These are phyloP conservation scores for Mastacembelus armatus DNA, from an alignment of 2,797 vertebrate species.

Conservation along the genomic window DNA sequence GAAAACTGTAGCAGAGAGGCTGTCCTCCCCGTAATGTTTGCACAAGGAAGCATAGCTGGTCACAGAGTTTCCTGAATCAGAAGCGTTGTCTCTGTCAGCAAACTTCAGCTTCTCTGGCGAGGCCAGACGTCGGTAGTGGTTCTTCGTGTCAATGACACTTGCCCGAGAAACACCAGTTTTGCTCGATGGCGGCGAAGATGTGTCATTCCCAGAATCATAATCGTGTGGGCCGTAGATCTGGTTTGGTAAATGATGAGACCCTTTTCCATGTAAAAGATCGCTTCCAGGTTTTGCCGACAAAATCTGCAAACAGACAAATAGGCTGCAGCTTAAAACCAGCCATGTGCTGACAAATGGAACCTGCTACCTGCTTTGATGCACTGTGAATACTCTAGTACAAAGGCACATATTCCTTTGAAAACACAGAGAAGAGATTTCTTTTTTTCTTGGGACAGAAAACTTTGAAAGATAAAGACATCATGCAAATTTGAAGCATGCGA, in stretches of 20 bases:
- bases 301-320: conserved; percentile 94
- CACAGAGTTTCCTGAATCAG: conserved; percentile 97
- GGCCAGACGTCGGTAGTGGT: conserved; percentile 62
- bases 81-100: conserved; percentile 88
- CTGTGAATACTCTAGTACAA: conserved; percentile 87
- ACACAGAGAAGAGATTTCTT: conserved; percentile 85
- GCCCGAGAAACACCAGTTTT: conserved; percentile 88
- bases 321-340: conserved; percentile 68
- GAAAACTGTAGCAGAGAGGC: conserved; percentile 73
- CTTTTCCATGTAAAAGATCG: conserved; percentile 86
- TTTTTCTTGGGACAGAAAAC: conserved; percentile 85
- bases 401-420: conserved; percentile 88
- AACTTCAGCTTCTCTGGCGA: conserved; percentile 86
- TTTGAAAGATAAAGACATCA: conserved; percentile 90
- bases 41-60: conserved; percentile 93
- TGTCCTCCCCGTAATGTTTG: conserved; percentile 85
- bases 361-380: conserved; percentile 88
- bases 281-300: conserved; percentile 87
- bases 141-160: conserved; percentile 82
- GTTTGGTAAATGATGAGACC: conserved; percentile 78
- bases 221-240: conserved; percentile 87
- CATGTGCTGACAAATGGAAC: conserved; percentile 49
- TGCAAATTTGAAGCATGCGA: conserved; percentile 96
- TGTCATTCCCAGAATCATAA: conserved; percentile 98
- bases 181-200: conserved; percentile 92